Evolutionary conservation across 2,797 vertebrate species (phyloP), one percentile per base, ranked within the genome.

Genomic region (Scomberomorus guttatus): DNA sequence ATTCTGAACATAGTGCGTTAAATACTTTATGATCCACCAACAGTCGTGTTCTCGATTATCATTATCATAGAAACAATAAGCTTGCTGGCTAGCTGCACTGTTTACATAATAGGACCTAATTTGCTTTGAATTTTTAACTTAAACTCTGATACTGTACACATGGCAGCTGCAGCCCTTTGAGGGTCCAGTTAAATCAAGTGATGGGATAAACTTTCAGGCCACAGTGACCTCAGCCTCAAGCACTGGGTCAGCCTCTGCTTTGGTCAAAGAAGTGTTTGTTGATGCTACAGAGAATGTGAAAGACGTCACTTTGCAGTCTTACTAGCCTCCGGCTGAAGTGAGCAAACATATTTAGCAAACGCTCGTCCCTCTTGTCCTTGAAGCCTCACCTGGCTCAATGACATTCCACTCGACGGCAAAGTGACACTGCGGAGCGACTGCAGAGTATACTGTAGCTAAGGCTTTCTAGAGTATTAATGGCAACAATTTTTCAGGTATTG

Each of bases 301-400:
- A 69, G 56, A 85, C 54, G 48, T 81, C 68, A 67, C 60, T 70
- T 80, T 57, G 58, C 39, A 18, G 58, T 56, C 72, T 51, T 44
- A 55, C 11, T 17, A 15, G 71, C 75, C 79, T 69, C 71, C 1
- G n/a, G 76, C 68, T 81, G 48, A 75, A 80, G 55, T 59, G 74
- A 85, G 78, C 48, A 75, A 63, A 80, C 72, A 63, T 56, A 75
- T 87, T 77, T 75, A 66, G 82, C 78, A 85, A 89, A 90, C 70
- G 77, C 24, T 83, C 70, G 66, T 69, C 60, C 22, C 48, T 72
- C 72, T 46, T 65, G 71, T 81, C 70, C 67, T 77, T 64, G 75
- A 61, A 56, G 57, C 70, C 68, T 60, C 70, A 71, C 75, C 72
- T 77, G 61, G 61, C 66, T 72, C 66, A 55, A 65, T 71, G 60